These are phyloP conservation scores for Paguma larvata DNA, from an alignment of 2,797 vertebrate species.

Conservation along the genomic window DNA sequence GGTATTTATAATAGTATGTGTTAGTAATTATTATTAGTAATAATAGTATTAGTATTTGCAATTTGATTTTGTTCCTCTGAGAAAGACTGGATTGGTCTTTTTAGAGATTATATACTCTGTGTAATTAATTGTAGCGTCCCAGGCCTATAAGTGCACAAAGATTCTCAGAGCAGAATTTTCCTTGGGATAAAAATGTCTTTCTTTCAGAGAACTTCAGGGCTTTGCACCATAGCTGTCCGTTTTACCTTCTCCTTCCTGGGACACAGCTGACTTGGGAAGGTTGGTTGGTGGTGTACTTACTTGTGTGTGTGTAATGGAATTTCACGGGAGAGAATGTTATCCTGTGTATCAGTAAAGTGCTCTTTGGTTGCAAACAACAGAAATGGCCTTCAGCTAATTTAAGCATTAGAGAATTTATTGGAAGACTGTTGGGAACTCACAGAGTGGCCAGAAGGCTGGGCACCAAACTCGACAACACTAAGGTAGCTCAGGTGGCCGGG, in stretches of 20 bases:
- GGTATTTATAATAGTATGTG: neutral
- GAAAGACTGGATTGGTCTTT: constrained; percentile 52
- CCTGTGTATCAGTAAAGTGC: neutral
- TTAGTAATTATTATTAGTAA: neutral
- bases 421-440: neutral
- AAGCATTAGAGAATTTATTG: neutral
- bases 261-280: constrained; percentile 9
- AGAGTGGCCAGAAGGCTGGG: constrained; percentile 3
- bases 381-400: neutral
- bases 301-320: neutral
- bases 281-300: constrained; percentile 54
- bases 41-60: neutral
- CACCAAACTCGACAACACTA: constrained; percentile 61
- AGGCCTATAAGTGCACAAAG: neutral
- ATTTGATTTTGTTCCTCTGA: constrained; percentile 35
- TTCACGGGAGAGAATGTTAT: constrained; percentile 49
- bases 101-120: neutral
- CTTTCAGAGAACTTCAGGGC: constrained; percentile 70
- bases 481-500: neutral
- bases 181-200: constrained; percentile 19
- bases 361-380: neutral
- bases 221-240: constrained; percentile 1
- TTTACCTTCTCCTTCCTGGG: neutral
- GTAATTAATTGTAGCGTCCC: neutral
- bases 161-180: constrained; percentile 29